These are phyloP conservation scores for Campoplex nolae DNA, from an alignment of 2,888 invertebrate species.

Conservation along the genomic window DNA sequence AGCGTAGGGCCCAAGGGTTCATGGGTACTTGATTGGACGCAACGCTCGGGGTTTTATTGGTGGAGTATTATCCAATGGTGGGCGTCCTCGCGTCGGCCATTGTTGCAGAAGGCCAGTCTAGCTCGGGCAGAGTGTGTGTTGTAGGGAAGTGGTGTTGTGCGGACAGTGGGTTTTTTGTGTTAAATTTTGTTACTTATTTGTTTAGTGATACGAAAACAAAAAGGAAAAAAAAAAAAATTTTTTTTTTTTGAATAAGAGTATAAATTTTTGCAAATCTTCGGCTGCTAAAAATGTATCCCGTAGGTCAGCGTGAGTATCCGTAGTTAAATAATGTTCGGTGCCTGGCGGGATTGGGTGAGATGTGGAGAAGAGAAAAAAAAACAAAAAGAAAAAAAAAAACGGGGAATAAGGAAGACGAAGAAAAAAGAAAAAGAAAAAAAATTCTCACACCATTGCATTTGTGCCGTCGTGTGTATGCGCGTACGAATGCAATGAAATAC, in stretches of 20 bases:
- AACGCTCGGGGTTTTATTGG: constrained; percentile 69
- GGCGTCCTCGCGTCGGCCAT: constrained; percentile 76
- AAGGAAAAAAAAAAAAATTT: not conserved
- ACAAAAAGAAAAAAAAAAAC: constrained; percentile 25
- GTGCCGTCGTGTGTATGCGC: not conserved
- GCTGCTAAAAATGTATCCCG: constrained; percentile 87
- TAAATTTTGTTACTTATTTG: constrained; percentile 82
- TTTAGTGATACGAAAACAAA: constrained; percentile 80
- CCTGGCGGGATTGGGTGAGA: constrained; percentile 38
- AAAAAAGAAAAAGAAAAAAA: constrained; percentile 13
- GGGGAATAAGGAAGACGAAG: constrained; percentile 17
- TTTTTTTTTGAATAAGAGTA: not conserved
- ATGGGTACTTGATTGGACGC: constrained; percentile 14
- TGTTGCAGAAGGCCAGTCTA: constrained; percentile 74
- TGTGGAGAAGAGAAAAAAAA: constrained; percentile 27
- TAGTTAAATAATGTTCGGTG: constrained; percentile 38
- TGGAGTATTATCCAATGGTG: constrained; percentile 72
- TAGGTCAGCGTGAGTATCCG: constrained; percentile 88
- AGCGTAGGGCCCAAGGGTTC: constrained; percentile 19
- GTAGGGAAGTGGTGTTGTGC: constrained; percentile 82
- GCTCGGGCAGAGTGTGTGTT: constrained; percentile 76
- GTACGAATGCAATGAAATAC: constrained; percentile 35
- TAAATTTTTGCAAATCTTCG: constrained; percentile 76
- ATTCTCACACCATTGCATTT: not conserved
- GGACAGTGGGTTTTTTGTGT: constrained; percentile 82